Evolutionary conservation across 2,888 invertebrate species (phyloP).

Genomic region (Lithophane semibrunnea): DNA sequence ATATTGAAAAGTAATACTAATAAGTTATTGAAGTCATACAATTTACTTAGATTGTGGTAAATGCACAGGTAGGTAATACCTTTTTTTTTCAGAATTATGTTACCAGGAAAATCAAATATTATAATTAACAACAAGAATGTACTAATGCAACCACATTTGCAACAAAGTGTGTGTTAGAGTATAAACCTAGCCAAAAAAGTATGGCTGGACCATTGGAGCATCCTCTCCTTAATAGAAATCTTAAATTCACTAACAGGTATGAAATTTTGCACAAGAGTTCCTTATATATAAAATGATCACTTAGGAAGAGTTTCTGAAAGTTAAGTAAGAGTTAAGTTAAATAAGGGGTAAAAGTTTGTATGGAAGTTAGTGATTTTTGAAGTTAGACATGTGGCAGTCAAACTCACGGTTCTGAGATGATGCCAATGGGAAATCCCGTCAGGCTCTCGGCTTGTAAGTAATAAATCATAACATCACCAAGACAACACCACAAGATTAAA

Average conservation of each 20-base stretch:
- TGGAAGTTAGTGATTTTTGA: not conserved
- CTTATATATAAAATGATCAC: not conserved
- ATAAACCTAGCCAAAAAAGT: not conserved
- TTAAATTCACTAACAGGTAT: not conserved
- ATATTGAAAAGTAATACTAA: not conserved
- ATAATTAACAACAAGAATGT: not conserved
- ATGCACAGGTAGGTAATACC: not conserved
- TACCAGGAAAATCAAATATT: not conserved
- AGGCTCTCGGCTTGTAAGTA: too few relatives aligned
- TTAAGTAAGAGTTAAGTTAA: too few relatives aligned
- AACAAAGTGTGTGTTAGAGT: not conserved
- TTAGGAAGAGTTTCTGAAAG: not conserved
- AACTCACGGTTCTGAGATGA: not conserved
- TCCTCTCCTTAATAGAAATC: not conserved
- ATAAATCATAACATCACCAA: not conserved
- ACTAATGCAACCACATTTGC: not conserved
- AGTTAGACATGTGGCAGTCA: not conserved
- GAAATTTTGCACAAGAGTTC: not conserved
- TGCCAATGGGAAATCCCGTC: not conserved
- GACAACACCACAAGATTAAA: too few relatives aligned
- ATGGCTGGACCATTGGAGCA: not conserved
- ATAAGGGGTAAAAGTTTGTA: not conserved
- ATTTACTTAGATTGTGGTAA: slow-evolving; percentile 9
- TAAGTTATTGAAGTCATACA: not conserved
- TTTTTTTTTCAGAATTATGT: slow-evolving; percentile 4